phyloP scores from a whole-genome alignment of 2,113 vertebrate genomes.

The Agelaius tricolor region DNA sequence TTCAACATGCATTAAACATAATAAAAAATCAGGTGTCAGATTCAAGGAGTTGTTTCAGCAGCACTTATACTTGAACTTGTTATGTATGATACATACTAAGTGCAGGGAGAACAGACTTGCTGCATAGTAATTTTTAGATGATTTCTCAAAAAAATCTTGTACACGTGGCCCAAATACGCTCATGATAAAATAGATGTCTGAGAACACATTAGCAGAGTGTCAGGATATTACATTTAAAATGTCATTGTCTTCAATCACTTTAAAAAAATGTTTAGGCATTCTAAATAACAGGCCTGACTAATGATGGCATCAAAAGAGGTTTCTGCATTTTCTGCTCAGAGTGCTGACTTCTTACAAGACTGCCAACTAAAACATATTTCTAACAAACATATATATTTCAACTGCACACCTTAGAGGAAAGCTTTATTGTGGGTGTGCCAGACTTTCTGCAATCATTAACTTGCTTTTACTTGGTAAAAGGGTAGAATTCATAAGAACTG shows the following conservation, averaged over 20 bases:
- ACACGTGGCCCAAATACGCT: neutral
- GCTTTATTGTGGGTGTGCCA: neutral
- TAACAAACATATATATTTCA: neutral
- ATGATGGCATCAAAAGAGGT: neutral
- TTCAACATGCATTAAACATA: conserved; percentile 1
- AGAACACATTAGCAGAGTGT: neutral
- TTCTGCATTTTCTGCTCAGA: neutral
- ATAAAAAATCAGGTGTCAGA: neutral
- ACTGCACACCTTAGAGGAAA: neutral
- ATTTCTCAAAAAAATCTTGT: neutral
- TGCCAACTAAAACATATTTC: neutral
- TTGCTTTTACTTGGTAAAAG: neutral
- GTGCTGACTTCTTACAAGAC: neutral
- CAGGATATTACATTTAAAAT: conserved; percentile 6
- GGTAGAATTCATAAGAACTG: neutral
- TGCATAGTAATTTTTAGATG: conserved; percentile 21
- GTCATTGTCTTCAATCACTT: conserved; percentile 12
- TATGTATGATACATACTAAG: neutral
- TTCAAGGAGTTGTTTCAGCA: neutral
- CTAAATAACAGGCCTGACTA: conserved; percentile 1
- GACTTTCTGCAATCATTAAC: rapidly evolving
- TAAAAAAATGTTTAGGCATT: neutral
- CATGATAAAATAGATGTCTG: conserved; percentile 19
- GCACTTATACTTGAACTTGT: neutral
- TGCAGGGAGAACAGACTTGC: neutral